Evolutionary conservation across 2,888 invertebrate genomes (phyloP), one percentile per base, ranked within the genome.

Genomic region (Meiosimyza decipiens): DNA sequence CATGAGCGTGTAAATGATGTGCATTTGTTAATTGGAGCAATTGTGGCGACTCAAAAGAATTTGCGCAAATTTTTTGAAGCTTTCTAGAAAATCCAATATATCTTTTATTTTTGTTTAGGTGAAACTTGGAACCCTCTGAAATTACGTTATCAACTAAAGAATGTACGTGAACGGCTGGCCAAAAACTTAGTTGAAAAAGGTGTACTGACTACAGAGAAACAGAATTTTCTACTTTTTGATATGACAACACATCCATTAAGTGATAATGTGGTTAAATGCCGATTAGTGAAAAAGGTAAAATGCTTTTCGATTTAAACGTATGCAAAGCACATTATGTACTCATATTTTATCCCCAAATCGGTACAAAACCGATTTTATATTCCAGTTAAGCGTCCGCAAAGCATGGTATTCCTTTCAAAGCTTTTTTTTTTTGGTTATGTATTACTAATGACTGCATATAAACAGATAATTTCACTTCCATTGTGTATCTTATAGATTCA

Each of bases 81-180:
- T 28, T 4, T 28, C 22, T 28, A 28, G 28, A 28, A 28, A 1
- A 40, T 40, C 9, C 1, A 9, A 40, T 40, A 3, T 9, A 40
- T 40, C 40, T 40, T 1, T 40, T 40, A 4, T 28, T 63, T 63
- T 50, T 28, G 63, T 71, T 3, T 66, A 87, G 98, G 98, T 81
- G 99, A 99, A 90, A 99, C 99, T 79, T 99, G 99, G 99, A 99
- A 99, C 89, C 99, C 99, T 50, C 89, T 99, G 85, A 99, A 99
- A 88, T 89, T 99, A 80, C 92, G 96, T 83, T 99, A 98, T 89
- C 99, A 99, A 88, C 89, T 99, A 84, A 95, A 99, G 88, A 99
- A 99, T 90, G 99, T 99, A 5, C 92, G 99, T 80, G 99, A 99
- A 89, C 92, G 99, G 83, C 91, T 99, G 85, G 99, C 99, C 62